These are phyloP conservation scores for Alauda arvensis DNA, from an alignment of 2,797 vertebrate species.

Conservation along the genomic window DNA sequence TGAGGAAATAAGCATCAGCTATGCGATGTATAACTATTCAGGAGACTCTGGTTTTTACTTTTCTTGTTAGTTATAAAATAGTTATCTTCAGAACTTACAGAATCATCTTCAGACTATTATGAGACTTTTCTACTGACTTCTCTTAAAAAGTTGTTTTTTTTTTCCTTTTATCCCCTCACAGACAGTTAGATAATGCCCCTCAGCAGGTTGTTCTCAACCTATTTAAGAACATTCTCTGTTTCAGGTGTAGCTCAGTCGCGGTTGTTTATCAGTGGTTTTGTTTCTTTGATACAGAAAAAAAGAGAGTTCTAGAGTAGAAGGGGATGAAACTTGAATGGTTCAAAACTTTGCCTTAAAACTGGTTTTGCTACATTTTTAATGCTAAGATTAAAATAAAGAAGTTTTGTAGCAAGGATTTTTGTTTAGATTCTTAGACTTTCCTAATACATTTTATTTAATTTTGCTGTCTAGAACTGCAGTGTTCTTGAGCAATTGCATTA, in stretches of 20 bases:
- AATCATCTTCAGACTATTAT: neutral
- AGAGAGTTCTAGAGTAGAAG: neutral
- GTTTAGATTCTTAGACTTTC: neutral
- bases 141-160: neutral
- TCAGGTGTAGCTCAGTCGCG: neutral
- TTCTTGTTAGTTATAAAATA: neutral
- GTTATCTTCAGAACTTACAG: neutral
- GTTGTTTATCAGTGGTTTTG: neutral
- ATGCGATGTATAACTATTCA: neutral
- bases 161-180: neutral
- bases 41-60: neutral
- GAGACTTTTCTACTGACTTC: neutral
- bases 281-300: neutral
- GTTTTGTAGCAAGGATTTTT: neutral
- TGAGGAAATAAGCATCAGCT: neutral
- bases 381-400: neutral
- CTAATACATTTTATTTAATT: neutral
- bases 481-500: neutral
- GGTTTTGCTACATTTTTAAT: neutral
- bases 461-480: neutral
- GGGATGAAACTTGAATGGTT: neutral
- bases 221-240: neutral
- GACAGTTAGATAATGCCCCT: neutral
- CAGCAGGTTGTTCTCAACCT: neutral
- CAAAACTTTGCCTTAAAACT: neutral